Evolutionary conservation across 37 sponge, comb jelly and placozoan species (phyloP).

Genomic region (Aplysina aerophoba): DNA sequence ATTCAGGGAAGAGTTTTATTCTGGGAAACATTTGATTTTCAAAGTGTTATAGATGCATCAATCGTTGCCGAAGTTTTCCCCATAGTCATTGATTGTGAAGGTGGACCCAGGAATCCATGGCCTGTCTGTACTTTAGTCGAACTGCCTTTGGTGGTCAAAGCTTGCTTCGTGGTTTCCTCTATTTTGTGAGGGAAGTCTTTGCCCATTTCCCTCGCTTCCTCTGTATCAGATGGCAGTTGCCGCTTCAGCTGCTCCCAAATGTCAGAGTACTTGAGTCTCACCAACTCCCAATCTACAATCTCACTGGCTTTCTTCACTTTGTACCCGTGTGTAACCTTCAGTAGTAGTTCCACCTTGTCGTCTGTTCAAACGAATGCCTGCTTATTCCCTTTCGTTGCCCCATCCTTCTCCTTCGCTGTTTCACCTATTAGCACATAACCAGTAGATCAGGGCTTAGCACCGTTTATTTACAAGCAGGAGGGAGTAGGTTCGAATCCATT

Average conservation of each 20-base stretch:
- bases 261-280: conserved; percentile 23
- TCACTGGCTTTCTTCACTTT: conserved; percentile 17
- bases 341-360: conserved; percentile 14
- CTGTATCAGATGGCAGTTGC: neutral
- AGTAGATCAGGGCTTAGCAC: too few species aligned
- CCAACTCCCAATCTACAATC: conserved; percentile 22
- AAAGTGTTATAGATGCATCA: too few species aligned
- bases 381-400: neutral
- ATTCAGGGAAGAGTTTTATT: too few species aligned
- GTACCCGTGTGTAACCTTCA: neutral
- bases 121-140: neutral
- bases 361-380: neutral
- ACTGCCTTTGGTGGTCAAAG: conserved; percentile 14
- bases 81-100: too few species aligned
- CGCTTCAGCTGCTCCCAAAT: conserved; percentile 4
- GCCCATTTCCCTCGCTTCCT: neutral
- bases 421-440: too few species aligned
- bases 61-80: too few species aligned
- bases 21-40: too few species aligned
- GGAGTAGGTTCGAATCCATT: too few species aligned
- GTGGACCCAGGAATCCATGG: too few species aligned
- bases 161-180: conserved; percentile 11
- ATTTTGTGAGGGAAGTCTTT: conserved; percentile 35
- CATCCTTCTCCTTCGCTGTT: neutral
- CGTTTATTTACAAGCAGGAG: too few species aligned